A percentile compares a stretch with the other conserved stretches of the same genome.
phyloP scores from a whole-genome alignment of 1,140 invertebrate genomes.

The Drosophila oshimai region DNA sequence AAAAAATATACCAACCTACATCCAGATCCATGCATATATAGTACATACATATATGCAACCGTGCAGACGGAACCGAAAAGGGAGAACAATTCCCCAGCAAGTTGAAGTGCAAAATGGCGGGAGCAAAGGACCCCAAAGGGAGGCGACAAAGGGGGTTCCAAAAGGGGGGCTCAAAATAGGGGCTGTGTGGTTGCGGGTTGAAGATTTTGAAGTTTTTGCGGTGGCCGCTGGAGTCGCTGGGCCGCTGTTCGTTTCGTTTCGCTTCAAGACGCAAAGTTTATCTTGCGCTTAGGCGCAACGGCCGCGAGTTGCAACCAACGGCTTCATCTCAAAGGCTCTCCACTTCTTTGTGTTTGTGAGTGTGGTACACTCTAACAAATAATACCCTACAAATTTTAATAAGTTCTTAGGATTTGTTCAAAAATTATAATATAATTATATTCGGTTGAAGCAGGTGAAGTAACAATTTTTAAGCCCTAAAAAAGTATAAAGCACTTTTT shows the following conservation, averaged over 20 bases:
- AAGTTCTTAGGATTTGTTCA: too few relatives aligned
- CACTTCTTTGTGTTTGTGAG: not conserved
- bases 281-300: slow-evolving; percentile 62
- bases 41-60: slow-evolving; percentile 21
- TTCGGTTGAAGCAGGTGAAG: not conserved
- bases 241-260: slow-evolving; percentile 48
- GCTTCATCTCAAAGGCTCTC: slow-evolving; percentile 50
- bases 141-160: not conserved
- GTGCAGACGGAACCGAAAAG: slow-evolving; percentile 29
- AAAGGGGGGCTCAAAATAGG: not conserved
- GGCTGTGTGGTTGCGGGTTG: slow-evolving; percentile 8
- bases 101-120: slow-evolving; percentile 71
- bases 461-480: too few relatives aligned
- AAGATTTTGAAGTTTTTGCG: slow-evolving; percentile 44
- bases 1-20: slow-evolving; percentile 48
- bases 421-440: not conserved
- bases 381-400: not conserved
- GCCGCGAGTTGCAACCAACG: slow-evolving; percentile 44
- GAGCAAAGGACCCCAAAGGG: slow-evolving; percentile 28
- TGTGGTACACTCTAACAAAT: slow-evolving; percentile 11
- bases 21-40: slow-evolving; percentile 15
- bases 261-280: slow-evolving; percentile 74
- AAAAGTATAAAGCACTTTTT: too few relatives aligned
- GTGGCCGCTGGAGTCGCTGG: slow-evolving; percentile 9
- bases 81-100: slow-evolving; percentile 56